Evolutionary conservation across 1,140 invertebrate species (phyloP).

Genomic region (Drosophila pseudoobscura): DNA sequence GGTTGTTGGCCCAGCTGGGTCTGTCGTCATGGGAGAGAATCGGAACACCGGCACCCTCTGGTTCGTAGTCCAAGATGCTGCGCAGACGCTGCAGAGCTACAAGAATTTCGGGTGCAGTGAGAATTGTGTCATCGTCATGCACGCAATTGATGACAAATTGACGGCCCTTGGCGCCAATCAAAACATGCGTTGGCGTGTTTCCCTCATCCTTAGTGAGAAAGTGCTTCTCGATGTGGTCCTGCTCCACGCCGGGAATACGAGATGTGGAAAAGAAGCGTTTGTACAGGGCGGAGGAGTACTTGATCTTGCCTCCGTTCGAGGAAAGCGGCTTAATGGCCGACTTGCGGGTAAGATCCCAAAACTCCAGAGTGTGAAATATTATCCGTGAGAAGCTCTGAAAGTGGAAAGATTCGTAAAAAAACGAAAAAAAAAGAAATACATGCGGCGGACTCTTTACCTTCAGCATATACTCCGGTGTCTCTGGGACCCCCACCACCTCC

Average conservation of each 20-base stretch:
- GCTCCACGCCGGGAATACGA: slow-evolving; percentile 87
- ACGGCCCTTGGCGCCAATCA: slow-evolving; percentile 86
- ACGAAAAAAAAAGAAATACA: background rate
- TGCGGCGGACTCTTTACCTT: slow-evolving; percentile 46
- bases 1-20: slow-evolving; percentile 86
- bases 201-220: slow-evolving; percentile 75
- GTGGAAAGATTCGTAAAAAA: background rate
- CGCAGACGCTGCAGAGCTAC: slow-evolving; percentile 86
- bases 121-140: slow-evolving; percentile 74
- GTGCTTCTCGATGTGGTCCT: slow-evolving; percentile 84
- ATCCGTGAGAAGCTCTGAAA: slow-evolving; percentile 70
- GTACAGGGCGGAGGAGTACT: slow-evolving; percentile 85
- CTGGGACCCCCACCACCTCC: slow-evolving; percentile 57
- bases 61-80: slow-evolving; percentile 66
- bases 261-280: slow-evolving; percentile 88
- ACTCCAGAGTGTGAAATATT: slow-evolving; percentile 69
- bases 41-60: slow-evolving; percentile 85
- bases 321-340: slow-evolving; percentile 87
- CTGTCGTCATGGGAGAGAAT: slow-evolving; percentile 87
- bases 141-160: slow-evolving; percentile 81
- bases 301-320: slow-evolving; percentile 84
- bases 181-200: slow-evolving; percentile 67
- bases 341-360: slow-evolving; percentile 79
- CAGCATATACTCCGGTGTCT: slow-evolving; percentile 66
- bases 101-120: slow-evolving; percentile 76